Percentiles rank a stretch among this genome's conserved stretches.
These are phyloP conservation scores for Hartigia nigra DNA, from an alignment of 2,888 invertebrate genomes.

Conservation along the genomic window DNA sequence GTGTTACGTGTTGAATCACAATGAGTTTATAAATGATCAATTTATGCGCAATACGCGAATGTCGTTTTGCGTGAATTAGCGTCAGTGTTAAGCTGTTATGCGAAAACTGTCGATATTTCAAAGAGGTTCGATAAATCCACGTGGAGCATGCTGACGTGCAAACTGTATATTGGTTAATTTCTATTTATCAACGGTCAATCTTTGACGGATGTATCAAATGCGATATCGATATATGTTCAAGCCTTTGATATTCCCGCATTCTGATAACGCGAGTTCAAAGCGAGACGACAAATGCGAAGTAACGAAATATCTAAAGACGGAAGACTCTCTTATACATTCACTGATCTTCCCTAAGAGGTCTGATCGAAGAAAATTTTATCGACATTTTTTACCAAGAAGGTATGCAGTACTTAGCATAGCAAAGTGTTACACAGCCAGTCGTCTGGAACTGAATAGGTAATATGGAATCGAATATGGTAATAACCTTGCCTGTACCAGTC, in stretches of 20 bases:
- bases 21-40: not conserved
- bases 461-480: not conserved
- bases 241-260: not conserved
- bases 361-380: not conserved
- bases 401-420: slow-evolving; percentile 3
- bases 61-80: not conserved
- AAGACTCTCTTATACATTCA: not conserved
- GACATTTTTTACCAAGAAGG: not conserved
- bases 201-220: not conserved
- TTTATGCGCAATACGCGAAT: not conserved
- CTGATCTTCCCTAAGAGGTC: not conserved
- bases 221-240: not conserved
- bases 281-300: not conserved
- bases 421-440: not conserved
- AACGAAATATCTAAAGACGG: not conserved
- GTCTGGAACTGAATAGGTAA: not conserved
- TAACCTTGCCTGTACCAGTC: not conserved
- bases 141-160: not conserved
- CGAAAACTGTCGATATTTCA: not conserved
- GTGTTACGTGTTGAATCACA: not conserved
- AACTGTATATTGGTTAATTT: not conserved
- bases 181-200: not conserved
- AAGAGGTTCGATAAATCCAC: not conserved
- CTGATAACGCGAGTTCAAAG: not conserved
- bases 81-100: not conserved